Base-by-base conservation (phyloP, 2,797 vertebrate species). In the Bovichtus variegatus region DNA sequence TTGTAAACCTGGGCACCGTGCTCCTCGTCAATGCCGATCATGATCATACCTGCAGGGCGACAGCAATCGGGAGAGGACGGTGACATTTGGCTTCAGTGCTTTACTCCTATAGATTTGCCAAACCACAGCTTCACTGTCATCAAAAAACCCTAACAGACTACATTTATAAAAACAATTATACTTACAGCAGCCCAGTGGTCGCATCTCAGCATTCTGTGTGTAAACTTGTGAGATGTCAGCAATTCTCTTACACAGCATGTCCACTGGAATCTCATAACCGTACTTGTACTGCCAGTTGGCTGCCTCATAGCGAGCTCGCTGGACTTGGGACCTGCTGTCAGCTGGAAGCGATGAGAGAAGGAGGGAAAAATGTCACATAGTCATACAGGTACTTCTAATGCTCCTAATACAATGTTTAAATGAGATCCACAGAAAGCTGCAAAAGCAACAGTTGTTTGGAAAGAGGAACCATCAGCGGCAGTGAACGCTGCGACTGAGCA, bases 231-330 rank as follows among this genome's bases (percentile, higher is more conserved):
- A 99, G 94, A 99, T 97, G 88, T 99, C 98, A 31, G 98, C 98
- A 50, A 99, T 96, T 89, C 98, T 96, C 93, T 98, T 99, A 86
- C 97, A 99, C 71, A 99, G 95, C 97, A 99, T 99, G 88, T 99
- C 97, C 92, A 99, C 97, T 10, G 97, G 98, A 88, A 99, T 99
- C 94, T 99, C 98, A 74, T 99, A 99, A 59, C 97, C 97, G 21
- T 99, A 99, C 92, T 99, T 99, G 93, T 99, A 99, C 88, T 98
- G 97, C 98, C 98, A 99, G 92, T 99, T 99, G 78, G 97, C 98
- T 31, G 98, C 97, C 86, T 99, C 97, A 15, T 98, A 98, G 76
- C 97, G 96, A 69, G 98, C 98, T 90, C 98, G 96, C 93, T 99
- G 98, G 67, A 99, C 97, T 89, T 99, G 98, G 54, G 98, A 99